Evolutionary conservation across 2,113 vertebrate species (phyloP).

Genomic region (Progne subis): DNA sequence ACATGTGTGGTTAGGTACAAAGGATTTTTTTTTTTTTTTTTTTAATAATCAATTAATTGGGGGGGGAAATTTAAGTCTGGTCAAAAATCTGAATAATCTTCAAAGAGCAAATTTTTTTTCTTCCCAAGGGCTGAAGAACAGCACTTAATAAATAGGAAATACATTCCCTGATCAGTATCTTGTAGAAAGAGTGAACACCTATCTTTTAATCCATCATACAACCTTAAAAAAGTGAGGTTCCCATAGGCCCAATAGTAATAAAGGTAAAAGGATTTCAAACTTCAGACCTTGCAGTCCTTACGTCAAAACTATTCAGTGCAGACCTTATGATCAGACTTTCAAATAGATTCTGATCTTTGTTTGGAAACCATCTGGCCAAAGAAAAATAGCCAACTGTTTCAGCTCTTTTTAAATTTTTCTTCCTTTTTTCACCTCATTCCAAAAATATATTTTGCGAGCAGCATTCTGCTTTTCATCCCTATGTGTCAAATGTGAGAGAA

Average conservation of each 20-base stretch:
- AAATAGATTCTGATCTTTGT: conserved; percentile 46
- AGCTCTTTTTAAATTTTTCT: neutral
- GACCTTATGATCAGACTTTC: conserved; percentile 10
- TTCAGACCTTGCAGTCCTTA: neutral
- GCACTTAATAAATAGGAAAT: neutral
- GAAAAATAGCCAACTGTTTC: conserved; percentile 57
- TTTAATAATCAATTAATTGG: neutral
- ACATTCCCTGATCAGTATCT: neutral
- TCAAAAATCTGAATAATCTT: neutral
- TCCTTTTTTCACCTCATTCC: neutral
- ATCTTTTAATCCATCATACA: neutral
- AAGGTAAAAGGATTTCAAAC: neutral
- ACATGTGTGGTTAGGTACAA: neutral
- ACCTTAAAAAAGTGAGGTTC: neutral
- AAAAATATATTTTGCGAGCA: conserved; percentile 18
- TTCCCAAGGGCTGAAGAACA: neutral
- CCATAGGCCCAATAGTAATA: neutral
- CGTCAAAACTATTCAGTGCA: neutral
- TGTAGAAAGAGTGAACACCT: neutral
- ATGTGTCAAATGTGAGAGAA: conserved; percentile 52
- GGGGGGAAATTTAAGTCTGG: neutral
- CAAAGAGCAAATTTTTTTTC: neutral
- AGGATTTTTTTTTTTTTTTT: neutral
- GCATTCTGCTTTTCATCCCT: conserved; percentile 42
- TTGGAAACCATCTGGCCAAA: conserved; percentile 60